Evolutionary conservation across 2,113 vertebrate species (phyloP).

Genomic region (Cervus canadensis): DNA sequence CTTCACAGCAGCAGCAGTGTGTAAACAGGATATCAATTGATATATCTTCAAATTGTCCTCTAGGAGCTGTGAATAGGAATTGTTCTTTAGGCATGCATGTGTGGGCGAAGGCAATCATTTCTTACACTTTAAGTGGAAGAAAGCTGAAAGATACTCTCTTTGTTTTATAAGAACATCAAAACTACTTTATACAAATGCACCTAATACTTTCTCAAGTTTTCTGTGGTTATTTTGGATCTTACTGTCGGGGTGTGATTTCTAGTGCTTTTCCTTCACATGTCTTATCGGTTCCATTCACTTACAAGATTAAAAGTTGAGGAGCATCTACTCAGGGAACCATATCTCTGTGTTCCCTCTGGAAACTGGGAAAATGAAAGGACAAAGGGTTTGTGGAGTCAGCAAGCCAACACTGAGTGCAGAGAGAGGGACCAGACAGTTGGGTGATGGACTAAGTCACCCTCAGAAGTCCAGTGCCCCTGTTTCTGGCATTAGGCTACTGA

Average conservation of each 20-base stretch:
- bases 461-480: neutral
- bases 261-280: neutral
- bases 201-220: neutral
- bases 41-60: neutral
- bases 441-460: neutral
- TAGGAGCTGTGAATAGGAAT: neutral
- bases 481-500: neutral
- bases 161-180: neutral
- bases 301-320: neutral
- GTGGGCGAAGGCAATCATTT: neutral
- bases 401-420: neutral
- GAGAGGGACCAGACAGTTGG: neutral
- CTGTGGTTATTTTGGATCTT: neutral
- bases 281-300: neutral
- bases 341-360: neutral
- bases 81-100: neutral
- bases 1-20: neutral
- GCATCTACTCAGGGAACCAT: neutral
- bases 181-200: neutral
- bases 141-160: neutral
- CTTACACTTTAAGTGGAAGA: neutral
- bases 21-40: neutral
- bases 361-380: neutral
- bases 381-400: neutral
- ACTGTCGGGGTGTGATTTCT: neutral